Percentiles rank a stretch among this genome's conserved stretches.
phyloP scores from a whole-genome alignment of 2,797 vertebrate genomes.

The Channallabes apus region DNA sequence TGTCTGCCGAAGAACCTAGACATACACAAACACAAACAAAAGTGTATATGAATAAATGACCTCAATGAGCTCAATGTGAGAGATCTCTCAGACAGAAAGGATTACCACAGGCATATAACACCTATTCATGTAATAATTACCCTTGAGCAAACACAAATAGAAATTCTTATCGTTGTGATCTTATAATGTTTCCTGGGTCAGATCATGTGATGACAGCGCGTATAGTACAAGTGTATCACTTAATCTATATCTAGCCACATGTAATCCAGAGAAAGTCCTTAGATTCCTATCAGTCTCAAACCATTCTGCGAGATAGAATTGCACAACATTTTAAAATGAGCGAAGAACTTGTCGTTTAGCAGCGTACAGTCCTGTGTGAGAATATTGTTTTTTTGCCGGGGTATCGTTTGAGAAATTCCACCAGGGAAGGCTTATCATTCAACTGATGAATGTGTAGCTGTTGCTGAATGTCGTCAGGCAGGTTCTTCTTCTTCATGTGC shows the following conservation, averaged over 20 bases:
- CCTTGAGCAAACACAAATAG: background rate
- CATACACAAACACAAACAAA: background rate
- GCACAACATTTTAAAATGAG: background rate
- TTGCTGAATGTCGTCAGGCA: slow-evolving; percentile 70
- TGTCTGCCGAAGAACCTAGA: background rate
- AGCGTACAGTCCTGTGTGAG: background rate
- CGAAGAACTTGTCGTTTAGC: background rate
- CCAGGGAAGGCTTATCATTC: slow-evolving; percentile 25
- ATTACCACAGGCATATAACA: slow-evolving; percentile 2
- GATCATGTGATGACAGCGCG: background rate
- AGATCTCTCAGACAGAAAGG: slow-evolving; percentile 14
- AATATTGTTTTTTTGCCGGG: background rate
- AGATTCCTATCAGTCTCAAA: background rate
- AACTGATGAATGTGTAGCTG: slow-evolving; percentile 34
- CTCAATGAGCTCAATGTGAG: slow-evolving; percentile 1
- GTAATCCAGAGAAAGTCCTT: background rate
- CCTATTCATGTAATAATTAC: slow-evolving; percentile 8
- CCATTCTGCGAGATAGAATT: background rate
- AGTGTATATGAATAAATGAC: background rate
- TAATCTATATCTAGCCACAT: background rate
- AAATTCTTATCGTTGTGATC: background rate
- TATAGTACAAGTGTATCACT: background rate
- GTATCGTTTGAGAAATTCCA: slow-evolving; percentile 20
- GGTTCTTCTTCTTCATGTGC: slow-evolving; percentile 67
- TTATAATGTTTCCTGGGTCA: background rate